phyloP scores from a whole-genome alignment of 2,888 invertebrate species.

The Ormyrus labotus region DNA sequence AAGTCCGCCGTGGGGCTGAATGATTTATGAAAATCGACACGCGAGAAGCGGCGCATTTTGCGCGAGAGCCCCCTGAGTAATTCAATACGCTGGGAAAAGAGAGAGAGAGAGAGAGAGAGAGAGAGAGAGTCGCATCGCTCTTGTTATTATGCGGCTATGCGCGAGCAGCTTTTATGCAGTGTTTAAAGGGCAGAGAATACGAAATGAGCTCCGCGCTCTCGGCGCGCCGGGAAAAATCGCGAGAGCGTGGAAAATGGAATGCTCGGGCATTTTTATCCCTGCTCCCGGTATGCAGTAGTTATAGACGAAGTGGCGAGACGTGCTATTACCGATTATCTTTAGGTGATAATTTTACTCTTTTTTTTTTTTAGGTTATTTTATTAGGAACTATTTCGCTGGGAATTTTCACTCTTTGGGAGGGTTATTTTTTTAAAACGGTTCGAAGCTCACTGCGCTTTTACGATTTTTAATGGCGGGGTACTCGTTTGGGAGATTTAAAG shows the following conservation, averaged over 20 bases:
- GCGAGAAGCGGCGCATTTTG: slow-evolving; percentile 31
- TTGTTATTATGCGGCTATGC: neutral
- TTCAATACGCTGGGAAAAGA: neutral
- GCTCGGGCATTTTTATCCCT: neutral
- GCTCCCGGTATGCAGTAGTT: neutral
- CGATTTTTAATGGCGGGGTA: no score
- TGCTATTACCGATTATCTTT: neutral
- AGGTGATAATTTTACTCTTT: no score
- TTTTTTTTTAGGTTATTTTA: no score
- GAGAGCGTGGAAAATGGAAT: neutral
- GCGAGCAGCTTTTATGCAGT: no score
- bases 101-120: neutral
- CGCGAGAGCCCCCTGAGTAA: neutral
- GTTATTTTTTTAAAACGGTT: no score
- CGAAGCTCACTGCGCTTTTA: no score
- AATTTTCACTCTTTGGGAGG: no score
- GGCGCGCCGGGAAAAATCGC: neutral
- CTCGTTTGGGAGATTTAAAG: no score
- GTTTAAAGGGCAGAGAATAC: neutral
- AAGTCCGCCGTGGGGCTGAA: slow-evolving; percentile 33
- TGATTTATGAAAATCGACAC: slow-evolving; percentile 60
- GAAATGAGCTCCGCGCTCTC: neutral
- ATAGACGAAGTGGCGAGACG: slow-evolving; percentile 4
- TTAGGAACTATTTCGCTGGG: no score
- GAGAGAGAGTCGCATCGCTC: neutral